Percentiles rank a stretch among this genome's conserved stretches.
These are phyloP conservation scores for Oreortyx pictus DNA, from an alignment of 2,797 vertebrate genomes.

Conservation along the genomic window DNA sequence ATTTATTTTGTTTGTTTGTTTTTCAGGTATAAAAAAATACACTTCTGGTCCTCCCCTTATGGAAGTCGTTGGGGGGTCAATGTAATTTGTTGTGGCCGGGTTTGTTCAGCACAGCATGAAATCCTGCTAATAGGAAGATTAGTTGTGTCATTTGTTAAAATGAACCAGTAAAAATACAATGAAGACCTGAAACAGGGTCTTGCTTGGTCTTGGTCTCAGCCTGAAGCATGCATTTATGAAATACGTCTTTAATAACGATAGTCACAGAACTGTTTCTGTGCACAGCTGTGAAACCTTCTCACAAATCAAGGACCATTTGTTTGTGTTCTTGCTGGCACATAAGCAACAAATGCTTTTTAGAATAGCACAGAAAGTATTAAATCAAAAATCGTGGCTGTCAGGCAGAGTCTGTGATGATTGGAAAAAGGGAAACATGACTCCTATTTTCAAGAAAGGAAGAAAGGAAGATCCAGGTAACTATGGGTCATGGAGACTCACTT, in stretches of 20 bases:
- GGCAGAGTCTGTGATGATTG: no score
- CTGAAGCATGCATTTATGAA: not conserved
- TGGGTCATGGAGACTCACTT: no score
- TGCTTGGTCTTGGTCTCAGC: not conserved
- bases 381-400: no score
- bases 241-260: not conserved
- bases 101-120: not conserved
- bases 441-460: no score
- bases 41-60: not conserved
- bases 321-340: not conserved
- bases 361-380: not conserved
- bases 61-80: not conserved
- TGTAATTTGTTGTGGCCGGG: not conserved
- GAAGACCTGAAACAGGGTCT: not conserved
- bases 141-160: not conserved
- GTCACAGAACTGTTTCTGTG: not conserved
- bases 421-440: no score
- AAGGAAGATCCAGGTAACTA: no score
- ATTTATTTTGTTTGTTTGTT: no score
- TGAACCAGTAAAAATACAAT: not conserved
- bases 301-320: not conserved
- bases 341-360: not conserved
- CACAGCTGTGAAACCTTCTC: not conserved
- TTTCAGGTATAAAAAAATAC: not conserved
- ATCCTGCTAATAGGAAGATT: not conserved